A percentile compares a stretch with the other conserved stretches of the same genome.
These are phyloP conservation scores for Corydoras sp. DNA, from an alignment of 2,113 vertebrate genomes.

Conservation along the genomic window DNA sequence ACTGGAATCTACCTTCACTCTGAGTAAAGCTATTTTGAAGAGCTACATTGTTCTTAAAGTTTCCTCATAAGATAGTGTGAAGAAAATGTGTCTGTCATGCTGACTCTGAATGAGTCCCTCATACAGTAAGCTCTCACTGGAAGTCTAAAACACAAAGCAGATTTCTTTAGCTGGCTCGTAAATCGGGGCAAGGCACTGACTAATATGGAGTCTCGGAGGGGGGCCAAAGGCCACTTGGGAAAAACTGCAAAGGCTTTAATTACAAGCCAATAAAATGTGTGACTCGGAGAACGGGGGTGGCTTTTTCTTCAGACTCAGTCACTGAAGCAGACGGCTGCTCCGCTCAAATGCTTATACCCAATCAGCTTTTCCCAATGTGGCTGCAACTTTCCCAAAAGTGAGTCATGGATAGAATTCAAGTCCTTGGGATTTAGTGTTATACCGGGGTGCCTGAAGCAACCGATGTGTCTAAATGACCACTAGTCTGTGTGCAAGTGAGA, in stretches of 20 bases:
- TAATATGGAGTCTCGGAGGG: slow-evolving; percentile 29
- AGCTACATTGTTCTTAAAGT: slow-evolving; percentile 20
- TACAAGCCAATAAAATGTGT: slow-evolving; percentile 45
- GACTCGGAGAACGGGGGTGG: slow-evolving; percentile 27
- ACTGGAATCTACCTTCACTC: slow-evolving; percentile 2
- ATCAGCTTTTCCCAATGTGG: slow-evolving; percentile 33
- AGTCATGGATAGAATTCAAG: slow-evolving; percentile 3
- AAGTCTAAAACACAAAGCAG: slow-evolving; percentile 41
- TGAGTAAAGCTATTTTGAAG: slow-evolving; percentile 13
- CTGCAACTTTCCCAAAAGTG: slow-evolving; percentile 37
- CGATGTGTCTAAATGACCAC: slow-evolving; percentile 17
- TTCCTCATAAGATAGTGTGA: not conserved
- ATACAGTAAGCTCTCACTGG: slow-evolving; percentile 36
- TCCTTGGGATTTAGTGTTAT: slow-evolving; percentile 33
- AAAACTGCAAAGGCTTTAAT: slow-evolving; percentile 30
- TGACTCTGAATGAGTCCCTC: slow-evolving; percentile 29
- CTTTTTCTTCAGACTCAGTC: slow-evolving; percentile 27
- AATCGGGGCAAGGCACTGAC: slow-evolving; percentile 37
- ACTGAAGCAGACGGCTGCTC: slow-evolving; percentile 15
- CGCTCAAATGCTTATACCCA: slow-evolving; percentile 33
- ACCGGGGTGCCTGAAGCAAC: slow-evolving; percentile 40
- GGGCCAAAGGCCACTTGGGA: slow-evolving; percentile 17
- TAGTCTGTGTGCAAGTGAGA: too few relatives aligned
- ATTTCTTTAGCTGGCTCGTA: slow-evolving; percentile 39
- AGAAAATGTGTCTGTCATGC: slow-evolving; percentile 32